Evolutionary conservation across 2,113 vertebrate species (phyloP).

Genomic region (Poecilia latipinna): DNA sequence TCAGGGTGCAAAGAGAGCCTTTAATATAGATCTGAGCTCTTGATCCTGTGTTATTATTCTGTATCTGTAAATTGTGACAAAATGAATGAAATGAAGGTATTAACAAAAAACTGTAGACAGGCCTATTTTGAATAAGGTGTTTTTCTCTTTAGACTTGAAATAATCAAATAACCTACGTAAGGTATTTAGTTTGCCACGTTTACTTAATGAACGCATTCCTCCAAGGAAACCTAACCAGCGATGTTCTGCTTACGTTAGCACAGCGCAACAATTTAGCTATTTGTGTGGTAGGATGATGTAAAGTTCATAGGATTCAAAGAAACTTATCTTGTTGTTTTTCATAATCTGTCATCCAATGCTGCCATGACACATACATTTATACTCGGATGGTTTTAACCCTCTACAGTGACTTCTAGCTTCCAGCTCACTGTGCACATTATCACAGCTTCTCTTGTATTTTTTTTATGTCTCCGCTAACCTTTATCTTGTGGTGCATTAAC

Average conservation of each 20-base stretch:
- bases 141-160: too few species aligned
- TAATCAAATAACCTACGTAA: background rate
- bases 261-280: background rate
- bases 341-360: background rate
- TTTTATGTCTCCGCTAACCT: background rate
- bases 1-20: background rate
- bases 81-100: background rate
- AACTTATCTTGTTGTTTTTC: background rate
- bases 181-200: background rate
- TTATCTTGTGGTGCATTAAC: slow-evolving; percentile 1
- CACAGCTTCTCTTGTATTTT: background rate
- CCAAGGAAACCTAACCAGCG: background rate
- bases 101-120: background rate
- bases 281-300: too few species aligned
- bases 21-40: background rate
- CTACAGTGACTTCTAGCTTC: background rate
- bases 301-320: background rate
- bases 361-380: background rate
- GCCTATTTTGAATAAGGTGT: background rate
- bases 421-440: background rate
- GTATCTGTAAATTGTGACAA: background rate
- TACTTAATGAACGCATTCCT: background rate
- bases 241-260: background rate
- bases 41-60: too few species aligned
- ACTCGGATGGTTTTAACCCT: background rate